Evolutionary conservation across 2,113 vertebrate species (phyloP).

Genomic region (Indicator indicator): DNA sequence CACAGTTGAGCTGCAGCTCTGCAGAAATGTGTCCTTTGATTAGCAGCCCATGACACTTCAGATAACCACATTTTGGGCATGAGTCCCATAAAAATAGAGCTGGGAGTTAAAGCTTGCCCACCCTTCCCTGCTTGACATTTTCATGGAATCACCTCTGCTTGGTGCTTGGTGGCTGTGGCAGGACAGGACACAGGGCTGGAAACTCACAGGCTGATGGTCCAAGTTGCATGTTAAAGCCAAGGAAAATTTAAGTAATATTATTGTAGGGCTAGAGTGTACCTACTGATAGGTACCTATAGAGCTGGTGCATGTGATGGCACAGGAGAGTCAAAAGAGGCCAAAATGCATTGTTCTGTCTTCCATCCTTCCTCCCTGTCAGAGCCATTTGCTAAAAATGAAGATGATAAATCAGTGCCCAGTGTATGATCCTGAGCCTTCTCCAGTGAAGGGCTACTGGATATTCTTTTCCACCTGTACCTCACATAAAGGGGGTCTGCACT

Average conservation of each 20-base stretch:
- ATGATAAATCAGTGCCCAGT: background rate
- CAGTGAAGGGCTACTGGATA: background rate
- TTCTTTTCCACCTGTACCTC: background rate
- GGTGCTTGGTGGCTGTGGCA: background rate
- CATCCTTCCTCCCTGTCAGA: background rate
- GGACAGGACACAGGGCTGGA: slow-evolving; percentile 15
- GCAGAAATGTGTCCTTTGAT: slow-evolving; percentile 24
- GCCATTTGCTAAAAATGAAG: background rate
- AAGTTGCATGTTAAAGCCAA: background rate
- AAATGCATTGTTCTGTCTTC: background rate
- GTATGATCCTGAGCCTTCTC: background rate
- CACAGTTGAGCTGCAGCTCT: background rate
- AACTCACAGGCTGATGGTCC: background rate
- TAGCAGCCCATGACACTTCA: slow-evolving; percentile 53
- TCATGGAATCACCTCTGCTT: slow-evolving; percentile 43
- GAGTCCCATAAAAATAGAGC: slow-evolving; percentile 57
- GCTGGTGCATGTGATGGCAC: background rate
- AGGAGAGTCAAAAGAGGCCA: background rate
- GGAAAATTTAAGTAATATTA: background rate
- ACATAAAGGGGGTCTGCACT: background rate
- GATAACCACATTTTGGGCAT: slow-evolving; percentile 70
- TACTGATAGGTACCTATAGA: background rate
- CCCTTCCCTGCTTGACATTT: slow-evolving; percentile 63
- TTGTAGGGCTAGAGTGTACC: background rate
- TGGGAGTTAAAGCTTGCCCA: slow-evolving; percentile 42